Evolutionary conservation across 2,888 invertebrate genomes (phyloP), one percentile per base, ranked within the genome.

Genomic region (Digitonthophagus gazella): DNA sequence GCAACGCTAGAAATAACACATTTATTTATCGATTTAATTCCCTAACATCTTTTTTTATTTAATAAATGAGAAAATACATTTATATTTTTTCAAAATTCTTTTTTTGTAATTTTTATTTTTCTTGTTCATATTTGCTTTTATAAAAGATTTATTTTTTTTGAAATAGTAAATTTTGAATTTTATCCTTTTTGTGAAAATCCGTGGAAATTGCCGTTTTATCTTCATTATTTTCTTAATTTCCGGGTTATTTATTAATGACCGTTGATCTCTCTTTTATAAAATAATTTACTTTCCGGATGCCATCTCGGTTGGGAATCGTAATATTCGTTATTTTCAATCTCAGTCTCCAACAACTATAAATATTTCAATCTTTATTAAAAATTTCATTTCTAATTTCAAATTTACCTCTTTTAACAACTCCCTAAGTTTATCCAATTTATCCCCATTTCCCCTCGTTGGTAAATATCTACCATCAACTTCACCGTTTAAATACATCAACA

Each of bases 401-500:
- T 66, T 69, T 64, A 86, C 86, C 82, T 86, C 86, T 81, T 84
- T 83, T 79, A 86, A 82, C 72, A 86, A 78, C 75, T 86, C 86
- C 73, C 84, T 81, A 73, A 86, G 79, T 80, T 85, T 86, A 76
- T 86, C 86, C 77, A 86, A 79, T 76, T 85, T 82, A 76, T 86
- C 86, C 67, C 82, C 82, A 74, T 84, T 84, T 73, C 83, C 82
- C 79, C 86, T 81, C 74, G 86, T 86, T 64, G 86, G 86, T 70
- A 86, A 79, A 75, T 86, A 86, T 76, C 86, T 81, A 68, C 79
- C 80, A 71, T 82, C 80, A 64, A 72, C 72, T 66, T 71, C 57
- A 15, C 74, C 70, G 64, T 72, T 69, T 14, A 74, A 67, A 22
- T 71, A 56, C 3, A 65, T 63, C 18, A 71, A 68, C 57, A 72